Evolutionary conservation across 2,888 invertebrate genomes (phyloP).

Genomic region (Ophion ellenae): DNA sequence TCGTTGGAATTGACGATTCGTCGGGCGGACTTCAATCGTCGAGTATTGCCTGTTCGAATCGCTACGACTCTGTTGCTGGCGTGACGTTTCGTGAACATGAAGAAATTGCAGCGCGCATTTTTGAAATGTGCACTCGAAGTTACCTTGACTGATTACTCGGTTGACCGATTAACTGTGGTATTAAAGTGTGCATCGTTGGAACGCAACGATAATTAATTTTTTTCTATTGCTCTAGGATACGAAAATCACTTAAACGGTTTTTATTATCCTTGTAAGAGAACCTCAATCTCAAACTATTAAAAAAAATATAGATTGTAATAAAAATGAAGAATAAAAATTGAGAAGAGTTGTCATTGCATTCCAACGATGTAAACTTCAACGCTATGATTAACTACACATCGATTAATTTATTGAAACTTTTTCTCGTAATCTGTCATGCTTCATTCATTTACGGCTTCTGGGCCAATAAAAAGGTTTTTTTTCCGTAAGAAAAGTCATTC

Average conservation of each 20-base stretch:
- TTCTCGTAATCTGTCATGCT: neutral
- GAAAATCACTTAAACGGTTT: too few species aligned
- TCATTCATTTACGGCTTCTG: neutral
- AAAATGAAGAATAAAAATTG: too few species aligned
- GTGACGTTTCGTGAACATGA: neutral
- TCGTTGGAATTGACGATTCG: conserved; percentile 24
- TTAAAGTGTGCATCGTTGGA: neutral
- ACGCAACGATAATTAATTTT: neutral
- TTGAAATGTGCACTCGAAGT: too few species aligned
- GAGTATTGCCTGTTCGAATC: neutral
- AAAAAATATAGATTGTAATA: too few species aligned
- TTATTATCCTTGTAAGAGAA: too few species aligned
- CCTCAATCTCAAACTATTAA: too few species aligned
- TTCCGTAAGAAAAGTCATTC: neutral
- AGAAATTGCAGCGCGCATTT: neutral
- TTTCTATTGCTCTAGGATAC: neutral
- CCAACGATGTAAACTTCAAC: too few species aligned
- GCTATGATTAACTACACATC: too few species aligned
- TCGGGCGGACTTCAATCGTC: neutral
- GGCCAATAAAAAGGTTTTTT: neutral
- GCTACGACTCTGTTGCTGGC: neutral
- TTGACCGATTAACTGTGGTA: too few species aligned
- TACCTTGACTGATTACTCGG: too few species aligned
- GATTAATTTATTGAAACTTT: neutral
- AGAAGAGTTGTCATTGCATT: too few species aligned